Conservation (phyloP, 1,140 invertebrate species). For the Phortica variegata region DNA sequence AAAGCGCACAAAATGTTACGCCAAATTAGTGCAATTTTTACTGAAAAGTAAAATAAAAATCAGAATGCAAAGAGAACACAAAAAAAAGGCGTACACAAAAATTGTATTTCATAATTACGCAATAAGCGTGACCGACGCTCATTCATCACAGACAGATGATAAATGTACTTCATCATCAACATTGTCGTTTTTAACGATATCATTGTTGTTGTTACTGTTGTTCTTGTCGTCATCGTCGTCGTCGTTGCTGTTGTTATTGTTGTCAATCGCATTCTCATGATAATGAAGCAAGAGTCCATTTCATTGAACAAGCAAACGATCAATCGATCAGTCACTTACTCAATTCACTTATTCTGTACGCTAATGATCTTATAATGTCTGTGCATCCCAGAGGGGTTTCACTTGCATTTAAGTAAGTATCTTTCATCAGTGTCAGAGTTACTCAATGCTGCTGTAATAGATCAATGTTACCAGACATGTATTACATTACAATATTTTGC, state of each 20-base stretch:
- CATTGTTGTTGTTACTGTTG: conserved; percentile 25
- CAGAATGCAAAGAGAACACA: conserved; percentile 37
- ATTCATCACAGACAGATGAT: conserved; percentile 26
- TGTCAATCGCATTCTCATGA: too few species aligned
- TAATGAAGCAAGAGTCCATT: too few species aligned
- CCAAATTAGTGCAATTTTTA: conserved; percentile 46
- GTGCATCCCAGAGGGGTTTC: not conserved
- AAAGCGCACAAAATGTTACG: conserved; percentile 36
- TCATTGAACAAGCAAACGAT: too few species aligned
- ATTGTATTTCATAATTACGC: conserved; percentile 43
- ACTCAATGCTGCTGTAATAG: too few species aligned
- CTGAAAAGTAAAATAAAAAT: conserved; percentile 4
- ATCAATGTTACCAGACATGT: too few species aligned
- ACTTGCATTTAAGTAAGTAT: conserved; percentile 2
- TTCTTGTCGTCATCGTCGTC: not conserved
- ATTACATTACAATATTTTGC: too few species aligned
- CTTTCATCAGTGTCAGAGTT: not conserved
- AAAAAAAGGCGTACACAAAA: conserved; percentile 18
- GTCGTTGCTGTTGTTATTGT: too few species aligned
- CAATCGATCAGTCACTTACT: conserved; percentile 31
- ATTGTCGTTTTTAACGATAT: conserved; percentile 23
- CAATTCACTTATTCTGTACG: too few species aligned
- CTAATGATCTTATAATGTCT: conserved; percentile 47
- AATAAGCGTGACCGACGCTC: conserved; percentile 49
- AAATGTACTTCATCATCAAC: conserved; percentile 36